Base-by-base conservation (phyloP, 1,140 invertebrate genomes). In the Temnothorax nylanderi region DNA sequence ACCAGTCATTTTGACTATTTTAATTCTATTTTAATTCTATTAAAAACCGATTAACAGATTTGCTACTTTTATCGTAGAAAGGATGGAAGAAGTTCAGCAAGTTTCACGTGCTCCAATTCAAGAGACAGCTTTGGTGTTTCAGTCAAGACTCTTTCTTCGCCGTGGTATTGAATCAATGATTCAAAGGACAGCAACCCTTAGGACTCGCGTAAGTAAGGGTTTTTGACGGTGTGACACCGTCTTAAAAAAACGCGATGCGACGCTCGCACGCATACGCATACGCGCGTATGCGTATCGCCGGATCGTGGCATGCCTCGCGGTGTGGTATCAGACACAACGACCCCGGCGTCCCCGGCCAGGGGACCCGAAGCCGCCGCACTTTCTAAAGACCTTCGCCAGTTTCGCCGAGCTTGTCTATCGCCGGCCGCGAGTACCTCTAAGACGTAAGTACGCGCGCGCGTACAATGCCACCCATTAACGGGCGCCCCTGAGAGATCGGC, bases 351-450 rank as follows among this genome's bases (percentile, higher is more conserved):
- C 37, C 91, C 90, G 92, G 64, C 37, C 91, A 89, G 91, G 84
- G 87, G 90, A 87, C 90, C 62, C 88, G 87, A 88, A 92, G 92
- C 92, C 92, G 91, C 89, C 92, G 91, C 89, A 94, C 94, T 95
- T 94, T 95, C 94, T 95, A 95, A 95, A 95, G 91, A 91, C 94
- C 94, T 94, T 94, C 94, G 93, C 87, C 86, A 89, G 86, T 90
- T 92, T 92, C 88, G 90, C 91, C 86, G 47, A 88, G 82, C 89
- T 81, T 88, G 86, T 92, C 88, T 92, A 92, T 82, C 44, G 62
- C 37, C 60, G 21, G 37, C n/a, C 67, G 49, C 77, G 76, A 34
- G 51, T 58, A n/a, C 41, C 44, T 77, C 18, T n/a, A 32, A 34
- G 7, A 26, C 26, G 26, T 1, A 26, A 16, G 41, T 37, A 37